Evolutionary conservation across 1,140 invertebrate species (phyloP).

Genomic region (Sarcophaga peregrina): DNA sequence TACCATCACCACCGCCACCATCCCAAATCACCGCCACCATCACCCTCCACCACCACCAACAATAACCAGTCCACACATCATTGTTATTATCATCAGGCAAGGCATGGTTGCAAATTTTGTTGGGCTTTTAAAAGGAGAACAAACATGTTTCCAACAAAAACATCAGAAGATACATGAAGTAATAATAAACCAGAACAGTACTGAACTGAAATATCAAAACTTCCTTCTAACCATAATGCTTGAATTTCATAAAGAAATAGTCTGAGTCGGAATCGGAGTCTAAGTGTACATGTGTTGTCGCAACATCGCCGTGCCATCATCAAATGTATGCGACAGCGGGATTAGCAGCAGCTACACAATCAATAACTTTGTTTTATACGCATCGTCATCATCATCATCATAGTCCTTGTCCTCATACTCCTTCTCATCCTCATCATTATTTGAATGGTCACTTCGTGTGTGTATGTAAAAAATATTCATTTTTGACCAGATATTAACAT

Average conservation of each 20-base stretch:
- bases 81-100: slow-evolving; percentile 37
- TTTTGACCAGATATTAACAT: slow-evolving; percentile 24
- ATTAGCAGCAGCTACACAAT: slow-evolving; percentile 27
- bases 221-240: background rate
- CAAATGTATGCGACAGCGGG: no score
- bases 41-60: background rate
- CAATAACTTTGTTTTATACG: slow-evolving; percentile 26
- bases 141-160: background rate
- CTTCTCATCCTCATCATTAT: background rate
- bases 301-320: background rate
- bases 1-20: background rate
- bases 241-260: slow-evolving; percentile 20
- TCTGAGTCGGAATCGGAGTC: background rate
- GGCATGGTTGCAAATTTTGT: slow-evolving; percentile 36
- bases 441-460: background rate
- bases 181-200: no score
- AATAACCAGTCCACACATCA: slow-evolving; percentile 1
- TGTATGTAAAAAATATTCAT: slow-evolving; percentile 7
- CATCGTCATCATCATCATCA: slow-evolving; percentile 17
- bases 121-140: slow-evolving; percentile 25
- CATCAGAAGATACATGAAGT: background rate
- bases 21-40: slow-evolving; percentile 4
- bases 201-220: slow-evolving; percentile 7
- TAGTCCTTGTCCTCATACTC: slow-evolving; percentile 5
- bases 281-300: background rate